These are phyloP conservation scores for Bombus huntii DNA, from an alignment of 1,140 invertebrate genomes.

Conservation along the genomic window DNA sequence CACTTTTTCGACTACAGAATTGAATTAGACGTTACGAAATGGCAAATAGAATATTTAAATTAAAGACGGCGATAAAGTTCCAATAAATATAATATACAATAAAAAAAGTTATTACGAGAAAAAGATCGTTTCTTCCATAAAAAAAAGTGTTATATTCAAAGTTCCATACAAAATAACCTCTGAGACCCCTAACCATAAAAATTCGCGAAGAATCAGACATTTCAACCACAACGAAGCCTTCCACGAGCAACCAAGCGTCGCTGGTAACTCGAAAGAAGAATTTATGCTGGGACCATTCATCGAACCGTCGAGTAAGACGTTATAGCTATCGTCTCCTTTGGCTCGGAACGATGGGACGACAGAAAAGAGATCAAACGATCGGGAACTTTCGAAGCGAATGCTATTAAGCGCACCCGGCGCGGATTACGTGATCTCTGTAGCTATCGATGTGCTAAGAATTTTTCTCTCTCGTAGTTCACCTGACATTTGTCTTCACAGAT, in stretches of 20 bases:
- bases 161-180: neutral
- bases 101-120: no score
- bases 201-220: neutral
- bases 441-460: constrained; percentile 48
- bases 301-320: neutral
- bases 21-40: no score
- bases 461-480: constrained; percentile 18
- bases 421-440: constrained; percentile 46
- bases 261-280: constrained; percentile 24
- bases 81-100: no score
- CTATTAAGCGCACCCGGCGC: constrained; percentile 55
- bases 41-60: no score
- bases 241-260: neutral
- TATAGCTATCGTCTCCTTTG: neutral
- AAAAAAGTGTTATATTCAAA: neutral
- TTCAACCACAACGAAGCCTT: neutral
- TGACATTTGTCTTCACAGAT: neutral
- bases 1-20: no score
- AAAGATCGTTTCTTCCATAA: neutral
- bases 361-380: constrained; percentile 49
- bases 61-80: no score
- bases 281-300: constrained; percentile 36
- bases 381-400: constrained; percentile 20
- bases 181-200: neutral
- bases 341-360: neutral